Evolutionary conservation across 2,113 vertebrate species (phyloP).

Genomic region (Oryzias woworae): DNA sequence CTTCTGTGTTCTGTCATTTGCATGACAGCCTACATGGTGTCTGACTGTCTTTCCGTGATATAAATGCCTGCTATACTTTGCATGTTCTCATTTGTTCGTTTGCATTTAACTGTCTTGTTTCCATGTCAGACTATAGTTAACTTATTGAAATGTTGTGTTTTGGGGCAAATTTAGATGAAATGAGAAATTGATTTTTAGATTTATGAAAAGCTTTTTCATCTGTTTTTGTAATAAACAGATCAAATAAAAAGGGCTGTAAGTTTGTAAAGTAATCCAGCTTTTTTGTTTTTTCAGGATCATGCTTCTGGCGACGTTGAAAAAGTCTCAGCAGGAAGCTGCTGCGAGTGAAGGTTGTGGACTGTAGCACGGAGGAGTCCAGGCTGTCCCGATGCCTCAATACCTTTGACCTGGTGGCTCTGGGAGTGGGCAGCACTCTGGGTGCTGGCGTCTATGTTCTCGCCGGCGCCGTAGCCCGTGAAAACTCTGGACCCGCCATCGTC

Average conservation of each 20-base stretch:
- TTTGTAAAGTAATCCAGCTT: too few relatives aligned
- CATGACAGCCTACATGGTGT: background rate
- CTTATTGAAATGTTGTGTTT: too few relatives aligned
- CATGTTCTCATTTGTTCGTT: too few relatives aligned
- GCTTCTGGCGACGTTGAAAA: conserved; percentile 77
- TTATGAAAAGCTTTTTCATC: conserved; percentile 20
- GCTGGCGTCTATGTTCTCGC: conserved; percentile 95
- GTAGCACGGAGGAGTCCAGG: conserved; percentile 80
- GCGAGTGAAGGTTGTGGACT: conserved; percentile 90
- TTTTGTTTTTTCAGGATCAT: conserved; percentile 35
- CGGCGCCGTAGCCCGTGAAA: conserved; percentile 87
- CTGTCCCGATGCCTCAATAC: conserved; percentile 91
- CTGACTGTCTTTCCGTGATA: background rate
- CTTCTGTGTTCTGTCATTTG: background rate
- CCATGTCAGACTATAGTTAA: too few relatives aligned
- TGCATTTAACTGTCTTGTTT: too few relatives aligned
- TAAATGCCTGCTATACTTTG: too few relatives aligned
- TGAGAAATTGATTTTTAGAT: background rate
- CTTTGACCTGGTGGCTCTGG: conserved; percentile 91
- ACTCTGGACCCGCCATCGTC: conserved; percentile 88
- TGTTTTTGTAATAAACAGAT: background rate
- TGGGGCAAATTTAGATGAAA: too few relatives aligned
- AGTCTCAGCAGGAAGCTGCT: conserved; percentile 84
- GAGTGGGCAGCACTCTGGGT: conserved; percentile 93
- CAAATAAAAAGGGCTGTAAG: too few relatives aligned